A percentile compares a stretch with the other conserved stretches of the same genome.
These are phyloP conservation scores for Tetrax tetrax DNA, from an alignment of 2,113 vertebrate genomes.

Conservation along the genomic window DNA sequence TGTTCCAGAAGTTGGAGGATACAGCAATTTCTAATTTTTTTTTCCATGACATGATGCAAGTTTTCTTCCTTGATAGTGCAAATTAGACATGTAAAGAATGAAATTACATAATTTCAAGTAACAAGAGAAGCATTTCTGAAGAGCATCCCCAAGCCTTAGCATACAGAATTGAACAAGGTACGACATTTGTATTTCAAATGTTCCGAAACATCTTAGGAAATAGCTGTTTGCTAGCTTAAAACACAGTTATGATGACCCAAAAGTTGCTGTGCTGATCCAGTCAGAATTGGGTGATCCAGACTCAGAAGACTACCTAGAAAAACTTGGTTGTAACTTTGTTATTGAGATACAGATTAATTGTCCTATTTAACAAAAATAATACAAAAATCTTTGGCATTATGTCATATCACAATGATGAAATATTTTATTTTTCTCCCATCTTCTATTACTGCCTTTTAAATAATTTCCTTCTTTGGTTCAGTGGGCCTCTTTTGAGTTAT, in stretches of 20 bases:
- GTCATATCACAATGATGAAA: not conserved
- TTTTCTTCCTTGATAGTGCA: not conserved
- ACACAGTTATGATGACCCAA: not conserved
- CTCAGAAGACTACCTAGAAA: not conserved
- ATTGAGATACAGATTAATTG: not conserved
- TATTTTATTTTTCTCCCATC: not conserved
- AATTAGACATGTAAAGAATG: not conserved
- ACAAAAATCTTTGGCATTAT: not conserved
- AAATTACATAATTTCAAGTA: not conserved
- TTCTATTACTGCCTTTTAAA: not conserved
- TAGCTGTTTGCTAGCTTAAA: not conserved
- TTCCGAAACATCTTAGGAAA: not conserved
- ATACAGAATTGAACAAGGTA: not conserved
- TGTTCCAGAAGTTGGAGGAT: not conserved
- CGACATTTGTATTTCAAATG: not conserved
- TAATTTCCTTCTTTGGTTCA: not conserved
- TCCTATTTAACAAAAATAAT: not conserved
- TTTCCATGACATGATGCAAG: not conserved
- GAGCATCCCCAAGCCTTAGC: fast-evolving
- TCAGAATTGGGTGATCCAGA: not conserved
- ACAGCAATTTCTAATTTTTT: not conserved
- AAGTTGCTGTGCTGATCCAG: not conserved
- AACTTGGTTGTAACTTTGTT: not conserved
- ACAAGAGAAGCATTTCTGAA: not conserved
- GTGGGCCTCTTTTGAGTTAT: not conserved